Conservation (phyloP, 2,797 vertebrate genomes). For the Tragelaphus eurycerus region DNA sequence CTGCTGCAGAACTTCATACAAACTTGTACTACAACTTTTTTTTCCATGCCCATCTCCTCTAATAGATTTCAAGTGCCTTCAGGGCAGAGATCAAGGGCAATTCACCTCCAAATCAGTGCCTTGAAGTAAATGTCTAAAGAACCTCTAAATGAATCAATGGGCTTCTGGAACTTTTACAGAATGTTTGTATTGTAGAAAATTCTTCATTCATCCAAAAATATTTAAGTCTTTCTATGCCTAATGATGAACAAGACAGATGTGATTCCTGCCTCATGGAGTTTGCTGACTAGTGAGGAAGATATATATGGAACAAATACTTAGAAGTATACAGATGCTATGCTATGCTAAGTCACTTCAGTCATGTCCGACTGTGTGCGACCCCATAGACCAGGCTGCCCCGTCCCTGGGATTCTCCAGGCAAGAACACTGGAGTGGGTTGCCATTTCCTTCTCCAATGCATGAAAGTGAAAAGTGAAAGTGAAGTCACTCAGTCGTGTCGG, state of each 20-base stretch:
- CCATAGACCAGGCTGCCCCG: no score
- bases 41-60: background rate
- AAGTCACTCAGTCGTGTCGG: no score
- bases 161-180: background rate
- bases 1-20: background rate
- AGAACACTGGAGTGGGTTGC: no score
- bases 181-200: background rate
- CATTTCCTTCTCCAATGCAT: no score
- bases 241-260: background rate
- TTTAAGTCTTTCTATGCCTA: background rate
- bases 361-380: no score
- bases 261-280: background rate
- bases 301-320: background rate
- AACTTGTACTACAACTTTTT: background rate
- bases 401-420: no score
- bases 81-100: background rate
- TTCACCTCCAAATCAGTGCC: background rate
- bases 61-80: background rate
- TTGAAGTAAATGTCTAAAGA: background rate
- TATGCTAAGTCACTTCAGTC: no score
- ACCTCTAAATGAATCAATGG: background rate
- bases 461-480: no score
- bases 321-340: background rate
- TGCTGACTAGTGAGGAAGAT: background rate
- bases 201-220: background rate